These are phyloP conservation scores for Thymelicus lineola DNA, from an alignment of 2,888 invertebrate genomes.

Conservation along the genomic window DNA sequence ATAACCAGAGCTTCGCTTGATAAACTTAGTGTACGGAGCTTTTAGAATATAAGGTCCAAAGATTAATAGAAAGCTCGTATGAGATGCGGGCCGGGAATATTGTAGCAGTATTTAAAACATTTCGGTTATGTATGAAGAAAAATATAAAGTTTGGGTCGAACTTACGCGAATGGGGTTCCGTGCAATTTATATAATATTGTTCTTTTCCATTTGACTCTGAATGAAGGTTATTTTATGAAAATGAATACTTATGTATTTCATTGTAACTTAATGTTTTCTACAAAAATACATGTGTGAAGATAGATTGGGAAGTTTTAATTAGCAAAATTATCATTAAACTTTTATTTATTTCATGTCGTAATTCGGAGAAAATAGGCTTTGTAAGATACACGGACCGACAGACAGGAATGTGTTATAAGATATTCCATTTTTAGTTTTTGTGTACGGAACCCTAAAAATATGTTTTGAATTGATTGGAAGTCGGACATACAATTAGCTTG, in stretches of 20 bases:
- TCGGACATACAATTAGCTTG: slow-evolving; percentile 49
- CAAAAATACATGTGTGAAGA: no score
- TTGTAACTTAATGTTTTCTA: no score
- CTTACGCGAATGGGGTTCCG: not conserved
- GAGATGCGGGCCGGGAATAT: slow-evolving; percentile 61
- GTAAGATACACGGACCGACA: no score
- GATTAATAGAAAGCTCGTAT: slow-evolving; percentile 66
- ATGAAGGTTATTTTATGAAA: no score
- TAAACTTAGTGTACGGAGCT: slow-evolving; percentile 69
- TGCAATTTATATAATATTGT: not conserved
- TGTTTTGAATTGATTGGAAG: not conserved
- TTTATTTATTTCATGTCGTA: no score
- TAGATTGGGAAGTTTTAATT: no score
- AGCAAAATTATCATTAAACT: no score
- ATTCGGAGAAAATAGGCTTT: no score
- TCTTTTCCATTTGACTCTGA: no score
- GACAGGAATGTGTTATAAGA: not conserved
- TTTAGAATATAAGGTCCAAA: slow-evolving; percentile 80
- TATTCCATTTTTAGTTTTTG: not conserved
- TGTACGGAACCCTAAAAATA: not conserved
- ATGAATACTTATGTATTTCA: no score
- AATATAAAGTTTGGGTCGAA: slow-evolving; percentile 35
- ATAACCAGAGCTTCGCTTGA: slow-evolving; percentile 67
- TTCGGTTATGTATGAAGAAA: slow-evolving; percentile 40
- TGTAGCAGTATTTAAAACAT: slow-evolving; percentile 72